Base-by-base conservation (phyloP, 2,888 invertebrate species). In the Macrophya alboannulata region DNA sequence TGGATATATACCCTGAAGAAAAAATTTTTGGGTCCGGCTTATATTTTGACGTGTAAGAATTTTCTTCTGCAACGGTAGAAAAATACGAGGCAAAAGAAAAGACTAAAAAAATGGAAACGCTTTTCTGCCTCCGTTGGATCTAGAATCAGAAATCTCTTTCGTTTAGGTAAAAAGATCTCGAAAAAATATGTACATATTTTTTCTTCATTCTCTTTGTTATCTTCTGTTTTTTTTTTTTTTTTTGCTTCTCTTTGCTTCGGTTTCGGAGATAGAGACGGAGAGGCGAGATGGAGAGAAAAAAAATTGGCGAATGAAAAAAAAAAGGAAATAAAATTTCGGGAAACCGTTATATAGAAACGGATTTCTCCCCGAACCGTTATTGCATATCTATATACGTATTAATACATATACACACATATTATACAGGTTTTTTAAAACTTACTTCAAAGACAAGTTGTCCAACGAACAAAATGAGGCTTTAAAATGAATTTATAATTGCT, bases 241-340 rank as follows among this genome's bases (percentile, higher is more conserved):
- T 43, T 43, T 21, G 12, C 65, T 79, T 59, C 86, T 87, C 72
- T 48, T 85, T 74, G 62, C 8, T 83, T 84, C 71, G 76, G 51
- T 59, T 85, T 55, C 59, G 43, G 17, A 84, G 21, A 25, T 74
- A 74, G 79, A 48, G 55, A 76, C 43, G 62, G 62, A 17, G 6
- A 31, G 55, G 74, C n/a, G 45, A 84, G 55, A 55, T 45, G n/a
- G 15, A 62, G 3, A 40, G 17, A 68, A 62, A 83, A 79, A 72
- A 55, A 72, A 51, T 55, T 55, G 6, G 55, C 55, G 8, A 8
- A 8, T 8, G 71, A 48, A 74, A 59, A 79, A 25, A 68, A 31
- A 31, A 31, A 31, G 1, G 3, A 31, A 31, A 31, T 2, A 31
- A 31, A 68, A 25, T 43, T 37, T 37, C 21, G 55, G 37, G 15